Evolutionary conservation across 2,888 invertebrate species (phyloP).

Genomic region (Amorpha juglandis): DNA sequence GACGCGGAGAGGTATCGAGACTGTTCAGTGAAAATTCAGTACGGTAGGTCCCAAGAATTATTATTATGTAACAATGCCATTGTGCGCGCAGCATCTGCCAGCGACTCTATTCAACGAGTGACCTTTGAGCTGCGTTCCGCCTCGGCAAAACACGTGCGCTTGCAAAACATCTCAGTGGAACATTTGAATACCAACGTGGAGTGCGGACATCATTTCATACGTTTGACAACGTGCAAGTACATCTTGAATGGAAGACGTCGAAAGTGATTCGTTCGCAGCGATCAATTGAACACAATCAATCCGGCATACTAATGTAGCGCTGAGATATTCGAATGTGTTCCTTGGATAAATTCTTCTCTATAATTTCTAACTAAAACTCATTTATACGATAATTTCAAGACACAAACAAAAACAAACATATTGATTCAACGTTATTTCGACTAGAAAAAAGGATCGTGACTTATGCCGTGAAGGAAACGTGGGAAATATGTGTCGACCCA

Average conservation of each 20-base stretch:
- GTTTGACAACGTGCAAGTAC: constrained; percentile 14
- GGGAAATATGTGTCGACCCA: constrained; percentile 65
- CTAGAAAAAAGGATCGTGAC: constrained; percentile 55
- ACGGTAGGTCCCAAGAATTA: constrained; percentile 40
- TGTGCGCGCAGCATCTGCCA: constrained; percentile 70
- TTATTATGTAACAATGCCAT: constrained; percentile 56
- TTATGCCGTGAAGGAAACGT: constrained; percentile 57
- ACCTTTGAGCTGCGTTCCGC: constrained; percentile 62
- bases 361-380: neutral
- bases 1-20: constrained; percentile 15
- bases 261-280: constrained; percentile 7
- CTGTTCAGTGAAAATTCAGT: constrained; percentile 34
- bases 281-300: constrained; percentile 12
- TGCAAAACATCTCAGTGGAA: constrained; percentile 51
- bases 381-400: neutral
- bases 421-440: constrained; percentile 43
- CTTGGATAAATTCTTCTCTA: neutral
- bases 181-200: constrained; percentile 46
- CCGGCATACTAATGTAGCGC: constrained; percentile 5
- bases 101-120: constrained; percentile 66
- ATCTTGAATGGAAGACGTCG: neutral
- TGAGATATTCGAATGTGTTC: neutral
- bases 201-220: neutral
- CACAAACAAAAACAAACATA: constrained; percentile 34
- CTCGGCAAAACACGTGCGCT: constrained; percentile 60